phyloP scores from a whole-genome alignment of 1,140 invertebrate species.

The Dreissena polymorpha region DNA sequence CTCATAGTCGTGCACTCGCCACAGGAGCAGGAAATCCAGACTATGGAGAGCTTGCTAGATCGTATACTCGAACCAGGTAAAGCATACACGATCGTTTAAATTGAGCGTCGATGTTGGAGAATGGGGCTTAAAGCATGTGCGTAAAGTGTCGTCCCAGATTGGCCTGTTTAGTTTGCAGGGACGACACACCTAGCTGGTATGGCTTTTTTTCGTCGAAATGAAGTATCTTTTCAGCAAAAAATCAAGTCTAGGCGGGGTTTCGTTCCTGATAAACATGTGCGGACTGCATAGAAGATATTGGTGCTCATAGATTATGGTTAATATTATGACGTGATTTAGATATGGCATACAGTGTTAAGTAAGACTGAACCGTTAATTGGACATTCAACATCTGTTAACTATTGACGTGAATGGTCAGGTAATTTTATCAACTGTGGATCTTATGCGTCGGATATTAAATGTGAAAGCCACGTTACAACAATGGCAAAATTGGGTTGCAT shows the following conservation, averaged over 20 bases:
- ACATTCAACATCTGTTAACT: too few species aligned
- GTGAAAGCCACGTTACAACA: too few species aligned
- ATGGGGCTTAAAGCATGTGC: not conserved
- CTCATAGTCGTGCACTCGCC: slow-evolving; percentile 97
- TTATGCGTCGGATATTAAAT: too few species aligned
- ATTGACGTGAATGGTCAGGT: too few species aligned
- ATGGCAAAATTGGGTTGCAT: too few species aligned
- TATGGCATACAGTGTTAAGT: too few species aligned
- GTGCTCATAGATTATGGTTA: too few species aligned
- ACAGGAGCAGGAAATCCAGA: slow-evolving; percentile 92
- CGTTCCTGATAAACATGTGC: not conserved
- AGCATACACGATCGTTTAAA: not conserved
- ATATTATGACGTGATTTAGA: too few species aligned
- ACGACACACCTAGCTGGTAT: not conserved
- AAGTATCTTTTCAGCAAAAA: not conserved
- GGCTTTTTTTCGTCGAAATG: not conserved
- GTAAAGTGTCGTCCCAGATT: not conserved
- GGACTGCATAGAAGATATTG: not conserved
- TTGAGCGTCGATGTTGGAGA: not conserved
- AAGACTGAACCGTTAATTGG: too few species aligned
- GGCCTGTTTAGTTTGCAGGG: not conserved
- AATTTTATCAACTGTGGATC: too few species aligned
- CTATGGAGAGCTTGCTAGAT: slow-evolving; percentile 86
- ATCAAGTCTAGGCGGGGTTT: not conserved
- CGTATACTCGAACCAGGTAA: slow-evolving; percentile 88